These are phyloP conservation scores for Drosophila helvetica DNA, from an alignment of 2,888 invertebrate species.

Conservation along the genomic window DNA sequence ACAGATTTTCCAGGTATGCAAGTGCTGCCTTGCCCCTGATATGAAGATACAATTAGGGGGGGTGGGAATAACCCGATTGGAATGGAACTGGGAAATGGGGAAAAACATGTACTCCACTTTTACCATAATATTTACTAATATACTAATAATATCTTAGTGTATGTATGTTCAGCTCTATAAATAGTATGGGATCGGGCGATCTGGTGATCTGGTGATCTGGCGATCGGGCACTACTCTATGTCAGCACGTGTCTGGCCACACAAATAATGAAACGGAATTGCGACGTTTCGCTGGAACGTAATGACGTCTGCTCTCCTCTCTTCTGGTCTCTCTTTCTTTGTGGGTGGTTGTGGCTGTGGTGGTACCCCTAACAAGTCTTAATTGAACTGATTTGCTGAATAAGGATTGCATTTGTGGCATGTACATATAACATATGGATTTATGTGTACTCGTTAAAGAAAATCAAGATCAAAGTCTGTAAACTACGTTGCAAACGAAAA, in stretches of 20 bases:
- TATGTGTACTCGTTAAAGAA: slow-evolving; percentile 9
- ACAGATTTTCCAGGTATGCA: background rate
- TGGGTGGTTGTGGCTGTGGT: background rate
- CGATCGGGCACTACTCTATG: no score
- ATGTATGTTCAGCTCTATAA: background rate
- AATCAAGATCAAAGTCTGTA: slow-evolving; percentile 19
- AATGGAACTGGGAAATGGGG: no score
- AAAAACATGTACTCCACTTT: background rate
- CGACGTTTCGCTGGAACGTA: slow-evolving; percentile 43
- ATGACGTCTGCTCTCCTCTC: no score
- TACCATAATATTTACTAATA: background rate
- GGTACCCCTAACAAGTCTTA: slow-evolving; percentile 54
- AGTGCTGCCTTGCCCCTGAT: background rate
- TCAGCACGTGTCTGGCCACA: slow-evolving; percentile 23
- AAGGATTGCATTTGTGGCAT: slow-evolving; percentile 37
- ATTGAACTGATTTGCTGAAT: slow-evolving; percentile 64
- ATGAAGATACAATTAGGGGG: background rate
- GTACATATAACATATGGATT: slow-evolving; percentile 26
- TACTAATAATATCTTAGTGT: no score
- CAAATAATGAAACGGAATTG: slow-evolving; percentile 45
- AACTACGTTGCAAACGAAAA: slow-evolving; percentile 9
- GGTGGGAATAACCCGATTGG: background rate
- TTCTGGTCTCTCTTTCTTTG: slow-evolving; percentile 7
- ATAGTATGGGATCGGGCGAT: slow-evolving; percentile 14
- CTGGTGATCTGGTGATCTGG: no score